Conservation (phyloP, 1,140 invertebrate genomes). For the Chlorops oryzae region DNA sequence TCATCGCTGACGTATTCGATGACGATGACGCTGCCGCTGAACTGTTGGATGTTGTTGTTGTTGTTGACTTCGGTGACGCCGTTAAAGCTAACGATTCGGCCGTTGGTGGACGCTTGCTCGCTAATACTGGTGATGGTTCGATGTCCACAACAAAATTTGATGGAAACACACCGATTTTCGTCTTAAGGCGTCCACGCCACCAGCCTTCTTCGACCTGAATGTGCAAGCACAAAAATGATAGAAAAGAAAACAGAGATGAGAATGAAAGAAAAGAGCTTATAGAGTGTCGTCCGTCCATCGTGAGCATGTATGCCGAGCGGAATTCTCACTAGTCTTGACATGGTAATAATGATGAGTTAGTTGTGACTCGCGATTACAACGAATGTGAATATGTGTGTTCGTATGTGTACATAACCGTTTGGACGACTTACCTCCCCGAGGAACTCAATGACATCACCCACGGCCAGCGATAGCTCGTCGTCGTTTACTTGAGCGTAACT, state of each 20-base stretch:
- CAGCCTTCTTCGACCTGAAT: slow-evolving; percentile 70
- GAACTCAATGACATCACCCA: slow-evolving; percentile 82
- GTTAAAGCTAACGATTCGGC: slow-evolving; percentile 21
- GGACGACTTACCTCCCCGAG: slow-evolving; percentile 65
- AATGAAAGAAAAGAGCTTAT: too few species aligned
- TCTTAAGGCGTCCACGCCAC: slow-evolving; percentile 75
- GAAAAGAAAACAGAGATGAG: slow-evolving; percentile 10
- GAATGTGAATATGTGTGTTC: not conserved
- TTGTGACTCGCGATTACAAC: too few species aligned
- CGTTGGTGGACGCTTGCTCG: slow-evolving; percentile 40
- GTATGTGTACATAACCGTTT: not conserved
- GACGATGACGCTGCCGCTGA: slow-evolving; percentile 17
- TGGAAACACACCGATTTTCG: slow-evolving; percentile 80
- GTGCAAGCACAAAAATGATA: slow-evolving; percentile 21
- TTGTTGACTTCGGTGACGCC: slow-evolving; percentile 26
- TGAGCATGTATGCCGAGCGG: too few species aligned
- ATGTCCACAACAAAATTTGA: slow-evolving; percentile 86
- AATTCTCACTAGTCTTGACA: too few species aligned
- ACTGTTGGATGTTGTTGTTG: slow-evolving; percentile 13
- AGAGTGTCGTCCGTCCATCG: too few species aligned
- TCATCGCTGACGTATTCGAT: slow-evolving; percentile 19
- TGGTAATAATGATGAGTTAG: too few species aligned
- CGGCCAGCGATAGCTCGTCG: slow-evolving; percentile 80
- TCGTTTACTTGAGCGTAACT: slow-evolving; percentile 87
- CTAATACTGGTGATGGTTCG: slow-evolving; percentile 46